Percentiles rank a stretch among this genome's conserved stretches.
Evolutionary conservation across 2,888 invertebrate species (phyloP).

Genomic region (Acronicta alni): DNA sequence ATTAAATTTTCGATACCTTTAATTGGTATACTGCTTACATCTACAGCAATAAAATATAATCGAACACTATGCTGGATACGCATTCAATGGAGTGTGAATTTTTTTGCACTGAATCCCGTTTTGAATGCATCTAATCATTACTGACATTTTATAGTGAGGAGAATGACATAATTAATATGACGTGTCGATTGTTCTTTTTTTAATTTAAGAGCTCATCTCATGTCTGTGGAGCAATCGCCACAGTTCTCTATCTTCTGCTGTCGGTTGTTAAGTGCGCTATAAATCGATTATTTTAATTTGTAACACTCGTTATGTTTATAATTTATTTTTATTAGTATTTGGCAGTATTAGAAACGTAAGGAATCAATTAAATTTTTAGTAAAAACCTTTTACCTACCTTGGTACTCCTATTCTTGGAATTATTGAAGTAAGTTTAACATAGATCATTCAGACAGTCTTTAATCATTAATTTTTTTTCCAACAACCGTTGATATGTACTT

Average conservation of each 20-base stretch:
- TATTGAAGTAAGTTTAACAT: too few species aligned
- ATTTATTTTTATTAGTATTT: too few species aligned
- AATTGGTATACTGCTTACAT: slow-evolving; percentile 44
- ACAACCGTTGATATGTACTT: background rate
- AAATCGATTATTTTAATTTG: slow-evolving; percentile 29
- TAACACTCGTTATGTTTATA: background rate
- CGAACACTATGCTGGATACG: slow-evolving; percentile 15
- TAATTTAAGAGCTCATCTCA: too few species aligned
- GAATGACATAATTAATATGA: slow-evolving; percentile 43
- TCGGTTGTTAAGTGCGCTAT: slow-evolving; percentile 8
- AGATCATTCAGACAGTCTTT: background rate
- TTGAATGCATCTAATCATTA: slow-evolving; percentile 39
- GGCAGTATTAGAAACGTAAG: too few species aligned
- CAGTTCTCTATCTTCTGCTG: too few species aligned
- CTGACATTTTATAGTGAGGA: slow-evolving; percentile 47
- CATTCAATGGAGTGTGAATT: slow-evolving; percentile 37
- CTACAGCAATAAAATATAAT: slow-evolving; percentile 32
- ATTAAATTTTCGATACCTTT: slow-evolving; percentile 46
- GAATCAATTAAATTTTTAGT: too few species aligned
- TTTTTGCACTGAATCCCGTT: slow-evolving; percentile 37
- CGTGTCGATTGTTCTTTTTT: too few species aligned
- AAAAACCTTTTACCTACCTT: too few species aligned
- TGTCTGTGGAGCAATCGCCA: too few species aligned
- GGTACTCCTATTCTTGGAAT: too few species aligned
- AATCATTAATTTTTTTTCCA: slow-evolving; percentile 16